Evolutionary conservation across 2,113 vertebrate species (phyloP), one percentile per base, ranked within the genome.

Genomic region (Rissa tridactyla): DNA sequence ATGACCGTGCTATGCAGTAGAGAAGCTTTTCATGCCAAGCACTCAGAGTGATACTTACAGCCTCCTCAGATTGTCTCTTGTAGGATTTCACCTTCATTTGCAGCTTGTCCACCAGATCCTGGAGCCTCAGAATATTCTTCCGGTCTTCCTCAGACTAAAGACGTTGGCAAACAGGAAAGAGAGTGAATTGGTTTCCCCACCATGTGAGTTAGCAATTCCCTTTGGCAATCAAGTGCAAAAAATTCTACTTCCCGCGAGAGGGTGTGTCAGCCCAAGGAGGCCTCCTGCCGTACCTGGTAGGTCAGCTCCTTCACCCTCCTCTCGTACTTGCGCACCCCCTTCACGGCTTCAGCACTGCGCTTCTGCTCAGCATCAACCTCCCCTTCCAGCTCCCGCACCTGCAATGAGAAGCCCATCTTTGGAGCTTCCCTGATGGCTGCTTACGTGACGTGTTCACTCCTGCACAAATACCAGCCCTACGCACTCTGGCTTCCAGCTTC

Each of bases 291-390:
- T 73, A 98, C 98, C 98, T 99, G 98, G 92, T 99, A 99, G 17
- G 97, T 98, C 82, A 99, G 98, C 87, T 99, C 99, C 95, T 99
- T 99, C 38, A 99, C 98, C 87, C 98, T 97, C 60, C 98, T 98
- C 96, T 99, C 99, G 9, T 98, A 99, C 93, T 99, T 99, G 57
- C 98, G 97, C 46, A 98, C 96, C 29, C 98, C 98, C 86, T 99
- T 99, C 52, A 98, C 75, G 5, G 98, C 97, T 18, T 99, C 99
- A 36, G 97, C 70, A 0, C 98, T 96, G 86, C 97, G 97, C 91
- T 96, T 98, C 94, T 99, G 99, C 64, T 99, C 99, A 49, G 80
- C 94, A 44, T 99, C 99, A 66, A 98, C 97, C 72, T 99, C 98
- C 7, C 84, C 97, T 95, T 99, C 98, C 76, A 99, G 97, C 64